Percentiles rank a stretch among this genome's conserved stretches.
Conservation (phyloP, 1,140 invertebrate species). For the Lerema accius region DNA sequence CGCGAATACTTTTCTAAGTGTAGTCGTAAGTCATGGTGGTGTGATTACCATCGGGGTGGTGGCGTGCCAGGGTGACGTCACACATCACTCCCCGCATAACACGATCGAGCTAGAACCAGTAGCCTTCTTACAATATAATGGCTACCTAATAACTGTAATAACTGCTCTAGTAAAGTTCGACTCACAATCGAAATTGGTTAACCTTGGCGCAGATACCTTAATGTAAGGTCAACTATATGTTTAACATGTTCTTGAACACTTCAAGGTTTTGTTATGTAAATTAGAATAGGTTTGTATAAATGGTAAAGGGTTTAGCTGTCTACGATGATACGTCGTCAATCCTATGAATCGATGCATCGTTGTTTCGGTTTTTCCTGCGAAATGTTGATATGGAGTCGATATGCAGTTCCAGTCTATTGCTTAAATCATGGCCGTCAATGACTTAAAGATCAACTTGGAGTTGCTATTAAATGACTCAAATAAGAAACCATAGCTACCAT, state of each 20-base stretch:
- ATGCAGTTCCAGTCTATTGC: too few relatives aligned
- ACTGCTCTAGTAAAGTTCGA: constrained; percentile 20
- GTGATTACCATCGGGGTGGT: constrained; percentile 57
- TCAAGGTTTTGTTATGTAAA: constrained; percentile 16
- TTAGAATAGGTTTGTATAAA: background rate
- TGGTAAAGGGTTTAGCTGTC: too few relatives aligned
- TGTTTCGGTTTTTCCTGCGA: too few relatives aligned
- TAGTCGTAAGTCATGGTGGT: constrained; percentile 45
- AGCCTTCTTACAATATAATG: constrained; percentile 42
- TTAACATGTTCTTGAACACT: constrained; percentile 39
- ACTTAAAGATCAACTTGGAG: too few relatives aligned
- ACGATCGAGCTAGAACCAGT: constrained; percentile 38
- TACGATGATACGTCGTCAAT: too few relatives aligned
- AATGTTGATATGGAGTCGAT: too few relatives aligned
- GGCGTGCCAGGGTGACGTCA: constrained; percentile 59
- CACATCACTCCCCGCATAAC: constrained; percentile 42
- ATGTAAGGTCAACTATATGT: constrained; percentile 12
- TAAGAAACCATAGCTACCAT: too few relatives aligned
- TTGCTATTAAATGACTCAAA: too few relatives aligned
- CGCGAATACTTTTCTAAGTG: constrained; percentile 19
- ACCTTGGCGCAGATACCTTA: constrained; percentile 32
- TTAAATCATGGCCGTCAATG: too few relatives aligned
- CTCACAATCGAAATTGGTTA: constrained; percentile 36
- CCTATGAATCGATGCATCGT: too few relatives aligned
- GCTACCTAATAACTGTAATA: constrained; percentile 40